Evolutionary conservation across 2,113 vertebrate genomes (phyloP), one percentile per base, ranked within the genome.

Genomic region (Cygnus atratus): DNA sequence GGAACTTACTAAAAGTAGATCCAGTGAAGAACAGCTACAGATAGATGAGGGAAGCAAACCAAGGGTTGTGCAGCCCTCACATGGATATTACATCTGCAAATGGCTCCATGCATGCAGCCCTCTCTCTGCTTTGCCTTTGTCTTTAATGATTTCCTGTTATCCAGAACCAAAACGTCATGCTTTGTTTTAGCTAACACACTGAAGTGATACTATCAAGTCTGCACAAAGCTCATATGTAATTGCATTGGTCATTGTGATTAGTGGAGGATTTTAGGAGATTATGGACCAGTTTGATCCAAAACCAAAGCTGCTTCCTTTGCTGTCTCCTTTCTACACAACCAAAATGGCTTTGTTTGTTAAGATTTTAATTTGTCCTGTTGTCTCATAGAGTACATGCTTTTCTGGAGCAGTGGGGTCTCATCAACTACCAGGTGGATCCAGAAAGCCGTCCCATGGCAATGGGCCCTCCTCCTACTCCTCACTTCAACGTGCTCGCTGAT

Each of bases 381-480:
- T 55, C 29, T 50, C 91, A 3, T 46, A 99, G 99, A 92, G 99
- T 99, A 3, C 99, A 99, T 22, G 99, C 99, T 1, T 99, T 99
- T 88, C 96, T 99, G 98, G 99, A 99, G 98, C 99, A 99, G 94
- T 99, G 99, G 99, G 99, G 99, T 29, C 98, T 99, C 65, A 99
- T 99, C 50, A 99, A 99, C 94, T 99, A 99, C 96, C 99, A 99
- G 81, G 99, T 99, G 55, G 99, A 99, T n/a, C 97, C 99, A 1
- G 99, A 99, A 59, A 99, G 99, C 86, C 98, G 99, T 7, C 99
- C 99, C 3, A 98, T 99, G 96, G 99, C 99, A 4, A 99, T 99
- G 99, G 99, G 99, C 0, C 99, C 99, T 3, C 99, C 99, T 11
- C 99, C 99, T 1, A 99, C 99, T 7, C 99, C 99, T 35, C 99